Conservation (phyloP, 92 coral and sea anemone species). For the Bergia sp. region DNA sequence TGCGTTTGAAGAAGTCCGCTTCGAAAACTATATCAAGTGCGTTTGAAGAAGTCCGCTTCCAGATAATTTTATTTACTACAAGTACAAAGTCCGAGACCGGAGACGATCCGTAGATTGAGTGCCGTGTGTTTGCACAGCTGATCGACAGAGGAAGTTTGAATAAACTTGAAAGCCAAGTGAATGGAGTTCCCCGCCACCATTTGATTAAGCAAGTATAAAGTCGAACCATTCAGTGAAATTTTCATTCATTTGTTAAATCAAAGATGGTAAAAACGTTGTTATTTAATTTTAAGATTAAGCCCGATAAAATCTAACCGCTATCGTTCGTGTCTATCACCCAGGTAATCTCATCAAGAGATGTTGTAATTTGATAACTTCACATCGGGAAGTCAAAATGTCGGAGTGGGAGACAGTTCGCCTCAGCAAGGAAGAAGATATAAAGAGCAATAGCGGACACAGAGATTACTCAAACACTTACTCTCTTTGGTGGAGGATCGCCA, state of each 20-base stretch:
- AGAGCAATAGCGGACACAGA: neutral
- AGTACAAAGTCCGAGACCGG: neutral
- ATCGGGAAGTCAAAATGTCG: conserved; percentile 30
- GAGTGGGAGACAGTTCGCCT: conserved; percentile 22
- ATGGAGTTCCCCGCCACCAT: neutral
- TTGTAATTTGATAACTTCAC: neutral
- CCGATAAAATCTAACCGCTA: neutral
- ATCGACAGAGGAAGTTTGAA: neutral
- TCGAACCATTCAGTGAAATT: neutral
- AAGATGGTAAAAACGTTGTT: neutral
- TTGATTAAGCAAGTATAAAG: neutral
- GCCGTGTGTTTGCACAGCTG: neutral
- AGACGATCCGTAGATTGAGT: neutral
- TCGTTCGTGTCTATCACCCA: neutral
- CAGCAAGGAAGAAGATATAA: neutral
- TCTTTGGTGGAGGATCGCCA: conserved; percentile 32
- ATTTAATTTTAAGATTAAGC: neutral
- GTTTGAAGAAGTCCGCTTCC: neutral
- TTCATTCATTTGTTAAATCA: neutral
- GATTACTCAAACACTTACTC: neutral
- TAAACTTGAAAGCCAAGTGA: neutral
- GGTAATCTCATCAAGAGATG: conserved; percentile 9
- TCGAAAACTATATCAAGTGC: neutral
- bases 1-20: too few species aligned
- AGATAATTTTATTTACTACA: neutral